These are phyloP conservation scores for Drosophila cardini DNA, from an alignment of 1,140 invertebrate genomes.

Conservation along the genomic window DNA sequence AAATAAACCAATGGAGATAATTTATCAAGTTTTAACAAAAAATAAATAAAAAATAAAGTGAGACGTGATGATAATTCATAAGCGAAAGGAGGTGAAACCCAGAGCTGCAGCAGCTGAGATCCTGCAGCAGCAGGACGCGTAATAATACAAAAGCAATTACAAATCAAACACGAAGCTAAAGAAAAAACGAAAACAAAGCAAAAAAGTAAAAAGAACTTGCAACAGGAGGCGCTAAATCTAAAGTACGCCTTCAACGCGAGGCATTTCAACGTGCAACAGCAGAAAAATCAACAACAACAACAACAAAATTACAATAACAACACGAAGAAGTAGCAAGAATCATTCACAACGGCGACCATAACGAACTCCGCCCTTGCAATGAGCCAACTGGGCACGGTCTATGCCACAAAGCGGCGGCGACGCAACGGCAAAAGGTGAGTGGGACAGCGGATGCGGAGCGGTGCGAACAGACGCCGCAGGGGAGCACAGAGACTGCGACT, in stretches of 20 bases:
- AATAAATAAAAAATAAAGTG: constrained; percentile 55
- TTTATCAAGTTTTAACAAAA: neutral
- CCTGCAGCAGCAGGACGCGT: constrained; percentile 37
- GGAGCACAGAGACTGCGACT: constrained; percentile 2
- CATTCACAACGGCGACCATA: constrained; percentile 84
- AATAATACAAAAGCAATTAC: constrained; percentile 77
- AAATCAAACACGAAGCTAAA: constrained; percentile 48
- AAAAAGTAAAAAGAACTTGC: constrained; percentile 28
- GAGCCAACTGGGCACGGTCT: constrained; percentile 96
- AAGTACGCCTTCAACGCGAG: constrained; percentile 19
- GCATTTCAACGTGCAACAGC: constrained; percentile 15
- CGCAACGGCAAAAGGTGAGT: constrained; percentile 96
- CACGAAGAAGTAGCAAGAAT: constrained; percentile 51
- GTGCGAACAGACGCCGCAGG: constrained; percentile 24
- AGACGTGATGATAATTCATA: constrained; percentile 67
- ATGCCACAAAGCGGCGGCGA: constrained; percentile 95
- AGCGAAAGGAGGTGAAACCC: constrained; percentile 51
- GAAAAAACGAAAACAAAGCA: constrained; percentile 18
- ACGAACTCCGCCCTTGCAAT: constrained; percentile 86
- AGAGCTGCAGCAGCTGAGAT: constrained; percentile 50
- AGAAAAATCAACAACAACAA: constrained; percentile 51
- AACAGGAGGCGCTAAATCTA: constrained; percentile 29
- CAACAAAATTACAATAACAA: constrained; percentile 45
- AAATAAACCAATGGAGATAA: constrained; percentile 32
- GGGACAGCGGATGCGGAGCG: constrained; percentile 46